Percentiles rank a stretch among this genome's conserved stretches.
Evolutionary conservation across 2,113 vertebrate genomes (phyloP).

Genomic region (Eulemur macaco): DNA sequence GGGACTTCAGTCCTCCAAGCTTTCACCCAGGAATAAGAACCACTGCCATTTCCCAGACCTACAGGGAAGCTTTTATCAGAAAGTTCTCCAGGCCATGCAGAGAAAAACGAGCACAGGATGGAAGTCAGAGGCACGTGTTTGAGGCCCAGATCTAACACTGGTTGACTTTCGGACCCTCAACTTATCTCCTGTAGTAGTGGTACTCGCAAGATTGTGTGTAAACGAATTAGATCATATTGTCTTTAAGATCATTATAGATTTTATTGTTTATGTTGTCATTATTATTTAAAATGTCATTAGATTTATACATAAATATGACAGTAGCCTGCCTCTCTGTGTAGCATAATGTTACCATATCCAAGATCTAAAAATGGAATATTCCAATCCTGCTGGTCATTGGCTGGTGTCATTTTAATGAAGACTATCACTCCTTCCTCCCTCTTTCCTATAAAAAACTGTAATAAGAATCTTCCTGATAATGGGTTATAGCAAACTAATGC

Average conservation of each 20-base stretch:
- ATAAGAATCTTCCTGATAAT: conserved; percentile 21
- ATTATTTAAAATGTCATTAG: background rate
- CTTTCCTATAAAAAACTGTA: background rate
- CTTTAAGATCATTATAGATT: background rate
- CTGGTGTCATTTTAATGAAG: conserved; percentile 19
- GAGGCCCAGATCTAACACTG: background rate
- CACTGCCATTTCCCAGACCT: background rate
- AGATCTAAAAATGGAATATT: background rate
- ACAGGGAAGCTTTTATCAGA: background rate
- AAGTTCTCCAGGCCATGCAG: background rate
- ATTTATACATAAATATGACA: background rate
- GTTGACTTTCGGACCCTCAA: background rate
- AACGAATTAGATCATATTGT: background rate
- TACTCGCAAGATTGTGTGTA: background rate
- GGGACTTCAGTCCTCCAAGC: background rate
- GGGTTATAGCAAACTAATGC: background rate
- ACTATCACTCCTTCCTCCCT: background rate
- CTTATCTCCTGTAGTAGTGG: background rate
- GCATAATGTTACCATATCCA: background rate
- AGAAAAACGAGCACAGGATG: background rate
- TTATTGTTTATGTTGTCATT: background rate
- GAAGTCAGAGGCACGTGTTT: background rate
- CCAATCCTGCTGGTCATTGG: background rate
- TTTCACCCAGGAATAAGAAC: background rate
- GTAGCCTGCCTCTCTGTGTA: background rate